Evolutionary conservation across 2,888 invertebrate species (phyloP).

Genomic region (Dasypogon diadema): DNA sequence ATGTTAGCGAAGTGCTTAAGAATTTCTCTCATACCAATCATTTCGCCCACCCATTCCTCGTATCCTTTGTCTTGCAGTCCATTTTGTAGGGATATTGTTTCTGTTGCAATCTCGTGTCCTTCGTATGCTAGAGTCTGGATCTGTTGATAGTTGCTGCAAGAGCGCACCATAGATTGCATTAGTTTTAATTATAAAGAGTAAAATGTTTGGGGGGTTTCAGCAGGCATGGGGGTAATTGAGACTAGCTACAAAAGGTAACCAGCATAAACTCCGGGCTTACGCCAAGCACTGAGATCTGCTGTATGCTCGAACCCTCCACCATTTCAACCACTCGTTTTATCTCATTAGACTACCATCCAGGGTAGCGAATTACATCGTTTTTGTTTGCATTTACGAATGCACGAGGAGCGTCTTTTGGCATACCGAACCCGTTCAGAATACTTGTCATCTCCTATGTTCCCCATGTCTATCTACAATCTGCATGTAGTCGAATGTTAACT

Average conservation of each 20-base stretch:
- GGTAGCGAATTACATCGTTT: too few relatives aligned
- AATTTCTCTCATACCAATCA: conserved; percentile 94
- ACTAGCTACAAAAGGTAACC: conserved; percentile 10
- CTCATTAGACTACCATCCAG: conserved; percentile 33
- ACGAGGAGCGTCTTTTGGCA: not conserved
- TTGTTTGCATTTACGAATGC: conserved; percentile 6
- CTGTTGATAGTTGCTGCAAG: conserved; percentile 91
- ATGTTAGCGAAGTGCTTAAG: conserved; percentile 85
- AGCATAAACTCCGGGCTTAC: not conserved
- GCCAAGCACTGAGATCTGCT: not conserved
- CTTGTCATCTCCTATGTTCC: not conserved
- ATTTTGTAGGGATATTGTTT: conserved; percentile 78
- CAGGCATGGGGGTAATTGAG: conserved; percentile 11
- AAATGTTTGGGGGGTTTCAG: not conserved
- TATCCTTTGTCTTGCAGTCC: conserved; percentile 90
- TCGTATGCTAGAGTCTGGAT: conserved; percentile 89
- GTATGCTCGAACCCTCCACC: not conserved
- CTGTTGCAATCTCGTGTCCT: conserved; percentile 84
- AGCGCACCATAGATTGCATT: not conserved
- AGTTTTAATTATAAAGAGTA: conserved; percentile 18
- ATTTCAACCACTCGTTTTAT: conserved; percentile 6
- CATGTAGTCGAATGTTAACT: conserved; percentile 36
- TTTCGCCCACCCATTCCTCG: conserved; percentile 94
- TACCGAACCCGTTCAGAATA: not conserved
- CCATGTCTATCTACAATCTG: conserved; percentile 22